Percentiles rank a stretch among this genome's conserved stretches.
phyloP scores from a whole-genome alignment of 2,797 vertebrate genomes.

The Lepilemur ruficaudatus region DNA sequence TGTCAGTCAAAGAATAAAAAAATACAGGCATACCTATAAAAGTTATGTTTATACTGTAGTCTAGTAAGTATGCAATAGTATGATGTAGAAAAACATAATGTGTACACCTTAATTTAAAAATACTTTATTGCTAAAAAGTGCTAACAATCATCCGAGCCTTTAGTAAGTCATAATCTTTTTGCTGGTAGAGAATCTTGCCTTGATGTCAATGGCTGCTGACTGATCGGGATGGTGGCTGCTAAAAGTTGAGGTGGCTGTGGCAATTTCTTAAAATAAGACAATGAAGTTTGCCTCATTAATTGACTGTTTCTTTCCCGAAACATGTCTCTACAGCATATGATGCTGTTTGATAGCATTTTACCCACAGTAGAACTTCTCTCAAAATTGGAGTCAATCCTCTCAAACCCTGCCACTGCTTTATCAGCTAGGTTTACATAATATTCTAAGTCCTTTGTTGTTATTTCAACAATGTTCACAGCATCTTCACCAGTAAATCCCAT shows the following conservation, averaged over 20 bases:
- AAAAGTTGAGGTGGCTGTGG: not conserved
- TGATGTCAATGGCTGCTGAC: not conserved
- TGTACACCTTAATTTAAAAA: not conserved
- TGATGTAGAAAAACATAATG: not conserved
- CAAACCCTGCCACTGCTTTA: not conserved
- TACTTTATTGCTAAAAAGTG: not conserved
- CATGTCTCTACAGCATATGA: not conserved
- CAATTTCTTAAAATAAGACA: not conserved
- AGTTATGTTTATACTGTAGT: not conserved
- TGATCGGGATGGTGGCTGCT: not conserved
- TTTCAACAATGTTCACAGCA: not conserved
- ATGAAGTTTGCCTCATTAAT: not conserved
- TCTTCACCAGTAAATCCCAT: not conserved
- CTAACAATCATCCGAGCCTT: not conserved
- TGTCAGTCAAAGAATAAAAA: slow-evolving; percentile 8
- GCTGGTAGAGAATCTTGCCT: not conserved
- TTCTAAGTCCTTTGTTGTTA: not conserved
- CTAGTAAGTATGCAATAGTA: not conserved
- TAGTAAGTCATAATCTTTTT: not conserved
- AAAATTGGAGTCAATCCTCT: not conserved
- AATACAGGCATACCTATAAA: not conserved
- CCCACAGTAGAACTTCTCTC: not conserved
- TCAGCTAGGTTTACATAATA: not conserved
- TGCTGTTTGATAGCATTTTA: not conserved
- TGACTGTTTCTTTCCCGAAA: not conserved